Percentiles rank a stretch among this genome's conserved stretches.
Evolutionary conservation across 2,888 invertebrate genomes (phyloP).

Genomic region (Entomobrya multifasciata): DNA sequence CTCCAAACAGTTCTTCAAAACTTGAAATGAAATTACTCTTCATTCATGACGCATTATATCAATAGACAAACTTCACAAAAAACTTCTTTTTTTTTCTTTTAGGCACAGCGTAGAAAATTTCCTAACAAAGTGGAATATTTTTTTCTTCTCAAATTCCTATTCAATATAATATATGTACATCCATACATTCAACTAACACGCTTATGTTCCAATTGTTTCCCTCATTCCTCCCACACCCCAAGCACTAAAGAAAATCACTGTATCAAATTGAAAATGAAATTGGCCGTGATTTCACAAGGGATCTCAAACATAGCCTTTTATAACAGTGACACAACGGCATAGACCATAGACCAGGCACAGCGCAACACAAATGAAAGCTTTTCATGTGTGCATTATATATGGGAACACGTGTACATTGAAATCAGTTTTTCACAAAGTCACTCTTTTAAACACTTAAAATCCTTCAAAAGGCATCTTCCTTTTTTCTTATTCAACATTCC

Average conservation of each 20-base stretch:
- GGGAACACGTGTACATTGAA: not conserved
- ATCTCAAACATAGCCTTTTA: not conserved
- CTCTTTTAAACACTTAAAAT: conserved; percentile 9
- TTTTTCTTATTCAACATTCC: not conserved
- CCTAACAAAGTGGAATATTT: not conserved
- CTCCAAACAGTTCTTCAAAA: conserved; percentile 29
- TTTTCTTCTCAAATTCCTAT: not conserved
- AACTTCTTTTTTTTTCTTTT: not conserved
- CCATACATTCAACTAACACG: conserved; percentile 3
- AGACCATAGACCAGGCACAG: too few species aligned
- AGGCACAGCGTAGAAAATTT: not conserved
- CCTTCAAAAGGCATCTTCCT: conserved; percentile 1
- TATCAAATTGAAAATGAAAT: conserved; percentile 40
- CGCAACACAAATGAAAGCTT: too few species aligned
- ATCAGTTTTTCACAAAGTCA: not conserved
- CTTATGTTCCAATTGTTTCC: not conserved
- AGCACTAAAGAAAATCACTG: not conserved
- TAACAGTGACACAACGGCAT: not conserved
- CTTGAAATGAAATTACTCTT: conserved; percentile 7
- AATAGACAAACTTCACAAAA: not conserved
- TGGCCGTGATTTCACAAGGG: conserved; percentile 39
- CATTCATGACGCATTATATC: not conserved
- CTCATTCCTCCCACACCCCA: not conserved
- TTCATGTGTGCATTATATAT: not conserved
- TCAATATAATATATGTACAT: too few species aligned